phyloP scores from a whole-genome alignment of 2,113 vertebrate species.

The Poicephalus meyeri region DNA sequence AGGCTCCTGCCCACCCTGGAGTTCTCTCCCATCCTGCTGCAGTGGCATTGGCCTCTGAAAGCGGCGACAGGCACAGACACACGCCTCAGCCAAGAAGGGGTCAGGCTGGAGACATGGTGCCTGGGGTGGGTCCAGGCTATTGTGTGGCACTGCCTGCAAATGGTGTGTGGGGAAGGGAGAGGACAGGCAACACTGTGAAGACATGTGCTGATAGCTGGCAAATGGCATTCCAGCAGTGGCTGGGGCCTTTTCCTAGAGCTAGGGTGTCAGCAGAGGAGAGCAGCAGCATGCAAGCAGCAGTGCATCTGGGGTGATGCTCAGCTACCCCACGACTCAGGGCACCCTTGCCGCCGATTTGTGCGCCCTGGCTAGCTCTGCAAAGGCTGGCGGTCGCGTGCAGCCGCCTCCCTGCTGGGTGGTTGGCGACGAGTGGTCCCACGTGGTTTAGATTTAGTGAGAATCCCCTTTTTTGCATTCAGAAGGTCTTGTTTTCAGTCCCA shows the following conservation, averaged over 20 bases:
- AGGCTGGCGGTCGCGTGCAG: neutral
- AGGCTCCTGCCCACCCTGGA: neutral
- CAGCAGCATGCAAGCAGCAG: neutral
- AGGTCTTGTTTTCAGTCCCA: constrained; percentile 35
- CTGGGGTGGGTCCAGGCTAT: neutral
- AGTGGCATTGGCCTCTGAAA: neutral
- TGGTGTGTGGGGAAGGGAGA: neutral
- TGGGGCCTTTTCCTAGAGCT: neutral
- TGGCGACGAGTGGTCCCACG: neutral
- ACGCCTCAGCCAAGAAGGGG: neutral
- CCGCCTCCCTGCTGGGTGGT: neutral
- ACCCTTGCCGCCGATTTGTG: accelerated
- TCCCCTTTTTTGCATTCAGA: neutral
- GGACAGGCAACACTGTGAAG: accelerated
- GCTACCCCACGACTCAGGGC: neutral
- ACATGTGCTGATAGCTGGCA: neutral
- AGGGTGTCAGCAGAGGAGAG: neutral
- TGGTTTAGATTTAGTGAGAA: constrained; percentile 24
- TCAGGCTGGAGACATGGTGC: neutral
- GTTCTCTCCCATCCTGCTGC: neutral
- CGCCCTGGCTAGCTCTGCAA: neutral
- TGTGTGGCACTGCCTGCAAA: neutral
- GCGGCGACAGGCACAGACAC: accelerated
- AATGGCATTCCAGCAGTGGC: neutral
- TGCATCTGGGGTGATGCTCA: accelerated